phyloP scores from a whole-genome alignment of 37 sponge, comb jelly and placozoan genomes.

The Halichondria panicea region DNA sequence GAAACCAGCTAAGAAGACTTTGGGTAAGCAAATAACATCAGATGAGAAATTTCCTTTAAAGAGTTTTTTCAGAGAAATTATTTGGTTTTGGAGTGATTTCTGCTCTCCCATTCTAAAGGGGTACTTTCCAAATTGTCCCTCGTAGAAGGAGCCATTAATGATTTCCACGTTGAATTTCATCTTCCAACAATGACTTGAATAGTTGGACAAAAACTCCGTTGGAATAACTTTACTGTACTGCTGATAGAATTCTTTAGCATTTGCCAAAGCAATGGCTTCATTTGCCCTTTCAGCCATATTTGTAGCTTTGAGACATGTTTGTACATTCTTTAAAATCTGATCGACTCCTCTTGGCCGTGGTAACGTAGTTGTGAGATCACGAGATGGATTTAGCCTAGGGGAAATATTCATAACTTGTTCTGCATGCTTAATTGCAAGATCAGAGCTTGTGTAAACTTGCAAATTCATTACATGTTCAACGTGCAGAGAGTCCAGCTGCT shows the following conservation, averaged over 20 bases:
- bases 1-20: slow-evolving; percentile 43
- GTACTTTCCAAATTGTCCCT: slow-evolving; percentile 8
- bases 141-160: too few relatives aligned
- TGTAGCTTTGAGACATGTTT: not conserved
- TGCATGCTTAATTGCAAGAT: too few relatives aligned
- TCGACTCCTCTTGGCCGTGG: not conserved
- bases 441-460: too few relatives aligned
- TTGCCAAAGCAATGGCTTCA: not conserved
- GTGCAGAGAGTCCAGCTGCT: too few relatives aligned
- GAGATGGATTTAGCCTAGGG: too few relatives aligned
- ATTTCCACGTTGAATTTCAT: not conserved
- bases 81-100: not conserved
- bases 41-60: not conserved
- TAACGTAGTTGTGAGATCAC: too few relatives aligned
- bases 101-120: not conserved
- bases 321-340: not conserved
- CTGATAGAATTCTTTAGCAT: not conserved
- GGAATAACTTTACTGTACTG: slow-evolving; percentile 13
- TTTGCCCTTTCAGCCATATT: not conserved
- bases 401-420: too few relatives aligned
- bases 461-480: too few relatives aligned
- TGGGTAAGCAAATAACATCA: slow-evolving; percentile 33
- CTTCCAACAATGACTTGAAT: slow-evolving; percentile 12
- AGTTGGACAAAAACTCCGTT: not conserved
- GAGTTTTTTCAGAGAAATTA: not conserved